Percentiles rank a stretch among this genome's conserved stretches.
Evolutionary conservation across 2,888 invertebrate genomes (phyloP).

Genomic region (Andrena praecox): DNA sequence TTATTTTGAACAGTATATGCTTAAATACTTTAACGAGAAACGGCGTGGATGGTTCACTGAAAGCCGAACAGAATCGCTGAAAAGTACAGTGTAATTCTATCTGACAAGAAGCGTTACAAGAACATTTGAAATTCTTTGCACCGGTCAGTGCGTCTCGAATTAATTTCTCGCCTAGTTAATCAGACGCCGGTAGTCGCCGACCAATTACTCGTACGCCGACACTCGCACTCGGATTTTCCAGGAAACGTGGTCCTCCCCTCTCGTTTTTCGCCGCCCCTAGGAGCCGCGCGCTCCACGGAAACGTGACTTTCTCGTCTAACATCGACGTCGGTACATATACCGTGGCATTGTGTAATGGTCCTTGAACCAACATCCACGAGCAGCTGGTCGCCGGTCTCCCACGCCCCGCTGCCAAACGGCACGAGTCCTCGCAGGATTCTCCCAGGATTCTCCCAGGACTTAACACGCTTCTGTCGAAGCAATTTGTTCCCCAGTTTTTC

Average conservation of each 20-base stretch:
- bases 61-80: background rate
- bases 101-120: background rate
- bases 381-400: constrained; percentile 72
- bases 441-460: constrained; percentile 69
- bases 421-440: constrained; percentile 66
- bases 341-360: constrained; percentile 71
- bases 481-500: constrained; percentile 38
- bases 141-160: constrained; percentile 3
- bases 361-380: constrained; percentile 71
- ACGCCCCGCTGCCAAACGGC: constrained; percentile 70
- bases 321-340: constrained; percentile 53
- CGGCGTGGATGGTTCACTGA: background rate
- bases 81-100: background rate
- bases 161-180: constrained; percentile 13
- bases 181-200: background rate
- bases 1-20: background rate
- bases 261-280: constrained; percentile 6
- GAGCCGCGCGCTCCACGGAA: constrained; percentile 53
- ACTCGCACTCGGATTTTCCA: constrained; percentile 26
- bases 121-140: constrained; percentile 10
- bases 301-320: constrained; percentile 71
- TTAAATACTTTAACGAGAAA: background rate
- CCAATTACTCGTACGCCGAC: background rate
- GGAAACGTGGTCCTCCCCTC: constrained; percentile 38
- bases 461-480: constrained; percentile 38